Percentiles rank a stretch among this genome's conserved stretches.
These are phyloP conservation scores for Zosterops hypoxanthus DNA, from an alignment of 2,113 vertebrate species.

Conservation along the genomic window DNA sequence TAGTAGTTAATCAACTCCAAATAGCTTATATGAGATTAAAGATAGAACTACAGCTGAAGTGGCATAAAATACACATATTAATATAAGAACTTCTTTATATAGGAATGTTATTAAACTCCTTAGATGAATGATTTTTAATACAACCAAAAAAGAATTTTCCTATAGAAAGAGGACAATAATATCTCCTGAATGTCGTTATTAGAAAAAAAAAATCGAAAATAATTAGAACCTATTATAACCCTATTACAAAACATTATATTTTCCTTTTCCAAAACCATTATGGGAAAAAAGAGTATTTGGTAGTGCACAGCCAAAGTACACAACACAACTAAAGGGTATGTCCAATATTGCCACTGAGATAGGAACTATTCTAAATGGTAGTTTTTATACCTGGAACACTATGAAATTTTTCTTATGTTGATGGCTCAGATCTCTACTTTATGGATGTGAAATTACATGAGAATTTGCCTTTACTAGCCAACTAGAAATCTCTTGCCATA, in stretches of 20 bases:
- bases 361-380: background rate
- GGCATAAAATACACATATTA: conserved; percentile 55
- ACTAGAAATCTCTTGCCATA: background rate
- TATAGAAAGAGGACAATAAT: background rate
- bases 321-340: background rate
- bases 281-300: background rate
- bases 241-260: background rate
- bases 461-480: background rate
- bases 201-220: background rate
- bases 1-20: conserved; percentile 69
- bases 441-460: background rate
- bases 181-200: background rate
- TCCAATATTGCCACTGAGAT: background rate
- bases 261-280: background rate
- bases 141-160: background rate
- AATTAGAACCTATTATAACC: background rate
- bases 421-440: background rate
- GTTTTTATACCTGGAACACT: background rate
- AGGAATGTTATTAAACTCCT: conserved; percentile 42
- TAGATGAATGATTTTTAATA: conserved; percentile 48
- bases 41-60: conserved; percentile 39
- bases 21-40: conserved; percentile 66
- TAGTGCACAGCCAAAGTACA: background rate
- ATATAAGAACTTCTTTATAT: conserved; percentile 44
- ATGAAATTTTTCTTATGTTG: background rate